phyloP scores from a whole-genome alignment of 1,140 invertebrate genomes.

The Anadara kagoshimensis region DNA sequence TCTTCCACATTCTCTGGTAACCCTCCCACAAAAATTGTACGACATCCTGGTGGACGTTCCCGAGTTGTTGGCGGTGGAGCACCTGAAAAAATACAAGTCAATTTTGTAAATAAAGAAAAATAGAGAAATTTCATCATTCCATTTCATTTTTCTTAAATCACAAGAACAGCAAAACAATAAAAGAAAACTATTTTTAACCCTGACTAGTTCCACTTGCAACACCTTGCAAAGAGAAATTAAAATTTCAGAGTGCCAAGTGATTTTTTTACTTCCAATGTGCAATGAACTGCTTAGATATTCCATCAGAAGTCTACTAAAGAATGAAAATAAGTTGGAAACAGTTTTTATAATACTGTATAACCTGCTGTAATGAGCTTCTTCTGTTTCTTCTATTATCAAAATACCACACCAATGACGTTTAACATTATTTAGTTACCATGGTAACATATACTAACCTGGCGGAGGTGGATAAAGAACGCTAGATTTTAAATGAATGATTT shows the following conservation, averaged over 20 bases:
- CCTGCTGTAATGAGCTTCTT: no score
- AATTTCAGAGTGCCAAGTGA: no score
- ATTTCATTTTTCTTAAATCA: neutral
- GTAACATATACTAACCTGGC: slow-evolving; percentile 74
- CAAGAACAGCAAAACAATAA: neutral
- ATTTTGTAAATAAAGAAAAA: no score
- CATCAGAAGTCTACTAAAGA: no score
- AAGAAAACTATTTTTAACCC: no score
- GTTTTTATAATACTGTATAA: no score
- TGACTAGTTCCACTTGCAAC: no score
- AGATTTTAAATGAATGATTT: slow-evolving; percentile 89
- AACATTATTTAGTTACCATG: neutral
- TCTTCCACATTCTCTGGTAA: slow-evolving; percentile 93
- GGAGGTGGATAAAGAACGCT: slow-evolving; percentile 91
- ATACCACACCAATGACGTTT: neutral
- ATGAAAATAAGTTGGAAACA: no score
- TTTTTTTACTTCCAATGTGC: no score
- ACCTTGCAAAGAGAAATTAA: no score
- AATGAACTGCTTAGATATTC: no score
- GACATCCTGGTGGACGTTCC: slow-evolving; percentile 90
- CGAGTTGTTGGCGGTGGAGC: slow-evolving; percentile 86
- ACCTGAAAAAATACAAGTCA: slow-evolving; percentile 70
- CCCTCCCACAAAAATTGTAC: slow-evolving; percentile 95
- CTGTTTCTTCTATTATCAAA: no score
- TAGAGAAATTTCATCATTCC: neutral